Conservation (phyloP, 2,888 invertebrate species). For the Cephus rjabovi region DNA sequence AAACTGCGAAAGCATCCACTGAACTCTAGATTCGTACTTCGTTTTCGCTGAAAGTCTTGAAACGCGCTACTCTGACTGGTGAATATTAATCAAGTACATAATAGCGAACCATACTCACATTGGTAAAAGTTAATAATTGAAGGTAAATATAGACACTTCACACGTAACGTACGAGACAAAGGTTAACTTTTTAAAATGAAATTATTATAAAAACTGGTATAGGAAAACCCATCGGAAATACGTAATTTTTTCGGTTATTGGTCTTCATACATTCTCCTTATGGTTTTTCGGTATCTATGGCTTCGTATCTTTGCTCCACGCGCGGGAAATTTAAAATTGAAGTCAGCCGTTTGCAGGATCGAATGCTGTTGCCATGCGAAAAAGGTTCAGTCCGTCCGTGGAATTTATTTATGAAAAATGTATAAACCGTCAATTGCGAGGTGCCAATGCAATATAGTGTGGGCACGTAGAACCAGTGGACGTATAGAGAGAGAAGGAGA, state of each 20-base stretch:
- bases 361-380: background rate
- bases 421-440: conserved; percentile 30
- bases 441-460: background rate
- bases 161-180: background rate
- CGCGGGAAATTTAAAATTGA: background rate
- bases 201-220: background rate
- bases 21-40: background rate
- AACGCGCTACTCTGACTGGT: background rate
- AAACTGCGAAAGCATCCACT: background rate
- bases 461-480: background rate
- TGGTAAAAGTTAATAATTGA: background rate
- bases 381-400: conserved; percentile 16
- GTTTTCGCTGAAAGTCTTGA: background rate
- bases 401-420: conserved; percentile 55
- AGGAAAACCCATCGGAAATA: background rate
- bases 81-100: background rate
- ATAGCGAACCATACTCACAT: background rate
- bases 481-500: background rate
- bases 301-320: background rate
- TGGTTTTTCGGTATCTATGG: background rate
- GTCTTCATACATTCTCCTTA: background rate
- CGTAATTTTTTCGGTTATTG: background rate
- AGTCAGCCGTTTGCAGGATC: background rate
- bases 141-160: background rate
- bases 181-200: background rate